Conservation (phyloP, 2,113 vertebrate species). For the Nansenia antarctica region DNA sequence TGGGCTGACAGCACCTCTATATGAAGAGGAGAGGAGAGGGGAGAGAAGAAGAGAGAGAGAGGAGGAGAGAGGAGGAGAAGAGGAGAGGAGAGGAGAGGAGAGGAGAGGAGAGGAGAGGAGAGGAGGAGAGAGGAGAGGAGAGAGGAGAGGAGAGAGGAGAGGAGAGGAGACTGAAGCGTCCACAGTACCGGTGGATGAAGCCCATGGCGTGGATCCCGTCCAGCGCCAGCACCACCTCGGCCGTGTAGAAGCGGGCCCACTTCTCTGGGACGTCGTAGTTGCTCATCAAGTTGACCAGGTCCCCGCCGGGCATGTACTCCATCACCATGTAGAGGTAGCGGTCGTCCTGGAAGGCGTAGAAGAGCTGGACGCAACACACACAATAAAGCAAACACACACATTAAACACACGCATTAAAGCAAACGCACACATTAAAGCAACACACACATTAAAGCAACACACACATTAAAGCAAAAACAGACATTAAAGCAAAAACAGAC, state of each 20-base stretch:
- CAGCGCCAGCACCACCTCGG: constrained; percentile 95
- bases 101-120: background rate
- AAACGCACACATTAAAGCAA: too few relatives aligned
- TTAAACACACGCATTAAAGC: too few relatives aligned
- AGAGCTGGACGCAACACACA: too few relatives aligned
- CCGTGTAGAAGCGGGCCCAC: constrained; percentile 98
- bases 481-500: too few relatives aligned
- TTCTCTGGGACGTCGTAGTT: constrained; percentile 98
- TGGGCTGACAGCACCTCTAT: too few relatives aligned
- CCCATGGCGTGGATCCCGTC: constrained; percentile 99
- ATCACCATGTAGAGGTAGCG: constrained; percentile 99
- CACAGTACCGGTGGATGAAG: constrained; percentile 95
- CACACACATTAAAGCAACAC: too few relatives aligned
- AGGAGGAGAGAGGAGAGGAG: background rate
- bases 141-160: background rate
- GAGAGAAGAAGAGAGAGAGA: background rate
- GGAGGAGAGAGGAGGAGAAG: background rate
- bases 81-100: background rate
- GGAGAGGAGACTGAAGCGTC: too few relatives aligned
- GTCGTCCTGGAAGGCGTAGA: constrained; percentile 98
- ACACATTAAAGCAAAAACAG: too few relatives aligned
- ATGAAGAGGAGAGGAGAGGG: too few relatives aligned
- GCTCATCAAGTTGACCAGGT: constrained; percentile 98
- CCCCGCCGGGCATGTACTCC: constrained; percentile 99
- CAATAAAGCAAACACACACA: too few relatives aligned